Conservation (phyloP, 2,113 vertebrate genomes). For the Atractosteus spatula region DNA sequence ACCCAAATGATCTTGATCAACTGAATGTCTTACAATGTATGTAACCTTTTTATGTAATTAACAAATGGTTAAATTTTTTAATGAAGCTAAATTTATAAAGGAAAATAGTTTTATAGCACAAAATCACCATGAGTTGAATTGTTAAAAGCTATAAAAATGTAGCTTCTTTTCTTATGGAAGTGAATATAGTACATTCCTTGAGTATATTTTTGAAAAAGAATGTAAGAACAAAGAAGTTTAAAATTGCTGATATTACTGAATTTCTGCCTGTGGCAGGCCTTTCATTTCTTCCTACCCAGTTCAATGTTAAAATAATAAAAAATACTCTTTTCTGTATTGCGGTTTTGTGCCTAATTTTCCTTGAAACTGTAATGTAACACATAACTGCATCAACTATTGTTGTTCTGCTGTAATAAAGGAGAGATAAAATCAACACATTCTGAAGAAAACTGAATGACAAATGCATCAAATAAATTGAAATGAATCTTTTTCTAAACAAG, state of each 20-base stretch:
- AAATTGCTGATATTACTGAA: constrained; percentile 60
- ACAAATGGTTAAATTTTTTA: too few species aligned
- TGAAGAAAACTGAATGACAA: constrained; percentile 27
- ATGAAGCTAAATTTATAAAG: too few species aligned
- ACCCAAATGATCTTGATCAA: too few species aligned
- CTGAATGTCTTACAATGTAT: too few species aligned
- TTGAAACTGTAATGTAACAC: not conserved
- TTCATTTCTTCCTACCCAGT: constrained; percentile 26
- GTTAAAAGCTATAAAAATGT: not conserved
- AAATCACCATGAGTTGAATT: not conserved
- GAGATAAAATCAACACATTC: constrained; percentile 36
- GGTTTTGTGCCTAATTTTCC: not conserved
- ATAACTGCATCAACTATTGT: not conserved
- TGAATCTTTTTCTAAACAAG: constrained; percentile 50
- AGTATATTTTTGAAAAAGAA: constrained; percentile 50
- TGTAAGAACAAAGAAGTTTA: constrained; percentile 54
- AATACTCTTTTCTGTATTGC: not conserved
- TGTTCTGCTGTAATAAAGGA: not conserved
- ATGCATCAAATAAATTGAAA: constrained; percentile 39
- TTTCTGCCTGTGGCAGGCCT: constrained; percentile 52
- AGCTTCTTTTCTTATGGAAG: not conserved
- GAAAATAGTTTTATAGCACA: too few species aligned
- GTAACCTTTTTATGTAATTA: too few species aligned
- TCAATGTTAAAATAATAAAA: constrained; percentile 5
- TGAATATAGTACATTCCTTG: not conserved